Percentiles rank a stretch among this genome's conserved stretches.
phyloP scores from a whole-genome alignment of 2,888 invertebrate genomes.

The Dasysyrphus tricinctus region DNA sequence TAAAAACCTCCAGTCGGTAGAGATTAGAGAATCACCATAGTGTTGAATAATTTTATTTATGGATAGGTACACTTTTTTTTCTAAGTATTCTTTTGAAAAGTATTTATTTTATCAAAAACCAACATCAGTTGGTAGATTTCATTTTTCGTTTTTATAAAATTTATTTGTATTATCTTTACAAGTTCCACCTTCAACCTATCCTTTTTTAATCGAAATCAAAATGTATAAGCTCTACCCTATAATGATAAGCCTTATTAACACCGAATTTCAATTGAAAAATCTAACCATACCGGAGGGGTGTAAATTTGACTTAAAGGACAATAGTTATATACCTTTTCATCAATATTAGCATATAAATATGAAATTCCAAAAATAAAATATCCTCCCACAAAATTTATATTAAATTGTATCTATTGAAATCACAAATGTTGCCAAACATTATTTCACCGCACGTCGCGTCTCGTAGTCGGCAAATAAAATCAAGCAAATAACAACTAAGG shows the following conservation, averaged over 20 bases:
- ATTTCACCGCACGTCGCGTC: constrained; percentile 3
- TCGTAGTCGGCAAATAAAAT: too few relatives aligned
- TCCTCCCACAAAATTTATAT: constrained; percentile 49
- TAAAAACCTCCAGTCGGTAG: too few relatives aligned
- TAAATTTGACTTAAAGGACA: constrained; percentile 25
- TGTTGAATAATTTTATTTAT: too few relatives aligned
- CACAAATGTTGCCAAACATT: constrained; percentile 64
- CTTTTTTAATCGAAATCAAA: too few relatives aligned
- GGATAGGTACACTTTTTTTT: too few relatives aligned
- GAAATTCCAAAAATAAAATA: constrained; percentile 58
- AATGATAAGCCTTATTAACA: constrained; percentile 3
- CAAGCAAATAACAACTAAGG: not conserved
- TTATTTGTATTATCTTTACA: too few relatives aligned
- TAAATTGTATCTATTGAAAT: constrained; percentile 71
- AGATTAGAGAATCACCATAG: too few relatives aligned
- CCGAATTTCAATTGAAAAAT: constrained; percentile 37
- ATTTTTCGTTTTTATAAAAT: too few relatives aligned
- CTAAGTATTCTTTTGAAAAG: too few relatives aligned
- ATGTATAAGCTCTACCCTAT: not conserved
- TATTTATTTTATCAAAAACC: too few relatives aligned
- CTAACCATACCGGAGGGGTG: constrained; percentile 62
- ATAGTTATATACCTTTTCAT: constrained; percentile 50
- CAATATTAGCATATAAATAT: constrained; percentile 73
- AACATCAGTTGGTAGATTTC: too few relatives aligned
- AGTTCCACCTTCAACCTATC: too few relatives aligned